phyloP scores from a whole-genome alignment of 2,888 invertebrate species.

The Rhingia campestris region DNA sequence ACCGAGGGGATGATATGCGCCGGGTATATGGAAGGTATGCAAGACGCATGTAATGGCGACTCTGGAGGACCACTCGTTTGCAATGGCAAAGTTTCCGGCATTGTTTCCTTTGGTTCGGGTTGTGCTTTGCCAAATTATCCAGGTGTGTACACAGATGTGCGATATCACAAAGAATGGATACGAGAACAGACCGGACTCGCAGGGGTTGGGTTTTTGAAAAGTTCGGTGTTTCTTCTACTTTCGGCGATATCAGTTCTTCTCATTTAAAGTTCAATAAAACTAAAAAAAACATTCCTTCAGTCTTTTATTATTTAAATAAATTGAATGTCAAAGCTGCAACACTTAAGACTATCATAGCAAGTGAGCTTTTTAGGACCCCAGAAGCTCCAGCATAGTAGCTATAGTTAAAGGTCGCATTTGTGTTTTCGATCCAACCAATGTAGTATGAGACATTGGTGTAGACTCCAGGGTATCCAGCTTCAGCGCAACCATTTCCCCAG shows the following conservation, averaged over 20 bases:
- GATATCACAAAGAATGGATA: conserved; percentile 75
- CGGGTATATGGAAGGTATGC: conserved; percentile 75
- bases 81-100: conserved; percentile 72
- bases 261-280: conserved; percentile 17
- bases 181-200: not conserved
- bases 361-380: not conserved
- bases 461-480: conserved; percentile 77
- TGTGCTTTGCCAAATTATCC: conserved; percentile 76
- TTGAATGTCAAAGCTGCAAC: not conserved
- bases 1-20: conserved; percentile 76
- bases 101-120: conserved; percentile 76
- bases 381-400: conserved; percentile 56
- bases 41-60: conserved; percentile 77
- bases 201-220: not conserved
- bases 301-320: conserved; percentile 1
- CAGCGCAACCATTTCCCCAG: conserved; percentile 77
- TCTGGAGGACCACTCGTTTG: conserved; percentile 78
- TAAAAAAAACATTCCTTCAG: conserved; percentile 4
- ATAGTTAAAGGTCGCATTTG: conserved; percentile 75
- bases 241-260: not conserved
- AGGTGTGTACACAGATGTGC: conserved; percentile 76
- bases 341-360: not conserved
- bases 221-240: not conserved
- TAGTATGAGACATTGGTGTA: conserved; percentile 78
- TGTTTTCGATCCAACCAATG: conserved; percentile 75